phyloP scores from a whole-genome alignment of 2,888 invertebrate genomes.

The Eristalis intricaria region DNA sequence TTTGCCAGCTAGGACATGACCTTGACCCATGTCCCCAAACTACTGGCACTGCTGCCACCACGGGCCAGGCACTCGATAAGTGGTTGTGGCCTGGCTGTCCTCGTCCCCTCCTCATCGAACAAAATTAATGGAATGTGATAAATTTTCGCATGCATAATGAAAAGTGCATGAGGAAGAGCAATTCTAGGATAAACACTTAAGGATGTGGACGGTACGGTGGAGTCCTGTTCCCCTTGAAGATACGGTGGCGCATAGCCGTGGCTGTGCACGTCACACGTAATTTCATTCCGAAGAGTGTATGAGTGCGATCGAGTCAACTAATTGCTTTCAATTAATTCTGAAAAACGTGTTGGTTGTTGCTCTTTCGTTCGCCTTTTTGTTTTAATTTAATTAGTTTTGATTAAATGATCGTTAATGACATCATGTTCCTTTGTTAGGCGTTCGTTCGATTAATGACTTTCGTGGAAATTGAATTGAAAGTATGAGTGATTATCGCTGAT shows the following conservation, averaged over 20 bases:
- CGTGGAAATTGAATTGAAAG: not conserved
- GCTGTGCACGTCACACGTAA: conserved; percentile 3
- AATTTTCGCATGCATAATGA: conserved; percentile 48
- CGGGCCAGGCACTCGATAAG: not conserved
- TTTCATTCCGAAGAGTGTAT: conserved; percentile 6
- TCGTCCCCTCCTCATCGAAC: conserved; percentile 51
- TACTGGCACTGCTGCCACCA: not conserved
- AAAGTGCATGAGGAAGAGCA: not conserved
- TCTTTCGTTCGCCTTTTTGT: conserved; percentile 4
- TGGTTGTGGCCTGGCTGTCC: too few species aligned
- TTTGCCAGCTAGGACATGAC: conserved; percentile 24
- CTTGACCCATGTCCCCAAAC: conserved; percentile 50
- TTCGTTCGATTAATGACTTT: conserved; percentile 32
- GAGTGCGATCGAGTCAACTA: not conserved
- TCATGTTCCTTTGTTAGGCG: conserved; percentile 15
- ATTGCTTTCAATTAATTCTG: conserved; percentile 60
- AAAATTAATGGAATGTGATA: conserved; percentile 59
- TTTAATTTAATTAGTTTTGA: conserved; percentile 36
- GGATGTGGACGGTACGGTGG: too few species aligned
- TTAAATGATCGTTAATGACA: conserved; percentile 57
- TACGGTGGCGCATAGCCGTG: not conserved
- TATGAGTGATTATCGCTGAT: conserved; percentile 17
- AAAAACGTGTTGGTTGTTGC: not conserved
- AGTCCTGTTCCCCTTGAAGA: not conserved
- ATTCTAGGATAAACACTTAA: not conserved